Evolutionary conservation across 1,140 invertebrate genomes (phyloP), one percentile per base, ranked within the genome.

Genomic region (Hylyphantes graminicola): DNA sequence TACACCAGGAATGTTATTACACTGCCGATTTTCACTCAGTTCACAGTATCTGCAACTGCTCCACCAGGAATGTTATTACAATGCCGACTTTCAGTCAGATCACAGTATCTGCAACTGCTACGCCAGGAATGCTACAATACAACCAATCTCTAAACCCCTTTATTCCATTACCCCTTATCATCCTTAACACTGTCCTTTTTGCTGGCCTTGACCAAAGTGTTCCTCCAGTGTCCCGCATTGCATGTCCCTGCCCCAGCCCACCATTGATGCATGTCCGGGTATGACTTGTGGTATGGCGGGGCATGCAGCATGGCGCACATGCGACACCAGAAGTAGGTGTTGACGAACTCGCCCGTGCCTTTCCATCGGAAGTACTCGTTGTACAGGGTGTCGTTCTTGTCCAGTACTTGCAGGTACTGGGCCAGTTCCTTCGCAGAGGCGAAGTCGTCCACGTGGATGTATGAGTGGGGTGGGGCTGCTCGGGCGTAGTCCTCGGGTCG

Each of bases 361-460:
- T 96, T 95, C 93, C 93, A 95, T 53, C 93, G 93, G 89, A 98
- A 98, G 89, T 98, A 98, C 15, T 95, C 94, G 90, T 98, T 98
- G 90, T 98, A 98, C 0, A 96, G 90, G 15, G 93, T 93, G 88
- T 97, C 95, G 89, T 98, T 94, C 72, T 93, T 91, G 87, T 97
- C 96, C 17, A 98, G 90, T 55, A 93, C 91, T 73, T 93, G 92
- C n/a, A 98, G 90, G 89, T 97, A 98, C 3, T 94, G 92, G 5
- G 96, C 96, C 51, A 98, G 89, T 87, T 95, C 93, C 87, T 94
- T 93, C 0, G 96, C 93, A 11, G 94, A 94, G 4, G 93, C 93
- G 89, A 98, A 99, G 89, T 99, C 96, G 87, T 98, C 96, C 2
- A 98, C 95, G 90, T 99, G 97, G 51, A 99, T 96, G 89, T 92